Percentiles rank a stretch among this genome's conserved stretches.
phyloP scores from a whole-genome alignment of 2,113 vertebrate species.

The Penelope pileata region DNA sequence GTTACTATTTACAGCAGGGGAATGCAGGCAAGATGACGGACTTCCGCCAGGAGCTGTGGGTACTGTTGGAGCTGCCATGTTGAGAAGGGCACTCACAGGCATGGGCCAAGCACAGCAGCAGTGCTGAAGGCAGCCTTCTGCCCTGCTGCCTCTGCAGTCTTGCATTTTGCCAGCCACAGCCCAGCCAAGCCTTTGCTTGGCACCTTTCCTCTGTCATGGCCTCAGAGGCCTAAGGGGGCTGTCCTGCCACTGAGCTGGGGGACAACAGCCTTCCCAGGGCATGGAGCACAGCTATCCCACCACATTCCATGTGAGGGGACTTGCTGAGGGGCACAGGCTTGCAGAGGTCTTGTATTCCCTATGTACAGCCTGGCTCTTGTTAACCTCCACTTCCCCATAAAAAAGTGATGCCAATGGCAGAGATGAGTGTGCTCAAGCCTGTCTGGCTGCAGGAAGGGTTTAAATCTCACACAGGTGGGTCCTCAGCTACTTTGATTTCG shows the following conservation, averaged over 20 bases:
- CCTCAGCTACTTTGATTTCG: not conserved
- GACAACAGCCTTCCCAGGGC: not conserved
- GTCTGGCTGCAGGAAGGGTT: not conserved
- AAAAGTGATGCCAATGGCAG: not conserved
- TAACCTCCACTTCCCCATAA: not conserved
- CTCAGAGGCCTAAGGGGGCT: not conserved
- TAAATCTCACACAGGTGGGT: not conserved
- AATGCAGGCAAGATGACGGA: not conserved
- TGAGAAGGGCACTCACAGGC: not conserved
- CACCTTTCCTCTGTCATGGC: not conserved
- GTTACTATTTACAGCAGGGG: not conserved
- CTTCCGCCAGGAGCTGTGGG: not conserved
- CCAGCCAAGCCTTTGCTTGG: not conserved
- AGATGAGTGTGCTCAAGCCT: not conserved
- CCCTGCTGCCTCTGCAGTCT: not conserved
- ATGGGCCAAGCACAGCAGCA: not conserved
- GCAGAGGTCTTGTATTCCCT: not conserved
- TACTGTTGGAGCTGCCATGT: not conserved
- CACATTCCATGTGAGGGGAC: not conserved
- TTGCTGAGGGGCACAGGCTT: not conserved
- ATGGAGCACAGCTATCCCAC: not conserved
- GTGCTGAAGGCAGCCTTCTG: accelerated
- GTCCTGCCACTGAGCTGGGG: not conserved
- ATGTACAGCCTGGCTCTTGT: too few species aligned
- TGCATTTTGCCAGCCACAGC: not conserved